Base-by-base conservation (phyloP, 2,888 invertebrate species). In the Didymodactylos carnosus region DNA sequence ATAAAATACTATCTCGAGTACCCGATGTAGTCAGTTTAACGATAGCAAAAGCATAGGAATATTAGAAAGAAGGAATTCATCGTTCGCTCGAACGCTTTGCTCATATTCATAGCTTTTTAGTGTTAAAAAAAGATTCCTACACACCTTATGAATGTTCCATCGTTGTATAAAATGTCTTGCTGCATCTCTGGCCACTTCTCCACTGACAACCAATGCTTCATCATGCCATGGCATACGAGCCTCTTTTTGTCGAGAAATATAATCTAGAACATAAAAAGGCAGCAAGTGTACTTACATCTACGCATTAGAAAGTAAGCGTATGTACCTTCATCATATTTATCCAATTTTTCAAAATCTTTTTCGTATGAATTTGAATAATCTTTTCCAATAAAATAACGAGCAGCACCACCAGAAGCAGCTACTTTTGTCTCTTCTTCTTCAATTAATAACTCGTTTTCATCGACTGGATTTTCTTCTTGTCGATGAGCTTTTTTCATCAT, bases 191-290 rank as follows among this genome's bases (percentile, higher is more conserved):
- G 94, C 94, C 0, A 90, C 88, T 4, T 88, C 87, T 0, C 91
- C 92, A 79, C 89, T 88, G 0, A 94, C 89, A 80, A 90, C 87
- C n/a, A 89, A 86, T 3, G 90, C 92, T 72, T 94, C 87, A 84
- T 95, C 94, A 81, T 95, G 94, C 94, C 94, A 95, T 3, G 94
- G 94, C 94, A 95, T 94, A 77, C 94, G 87, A 0, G 94, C 93
- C 3, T 91, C 92, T 49, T 88, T 88, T 72, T 87, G 87, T 53
- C 94, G n/a, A 70, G 53, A 51, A 25, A 72, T 69, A 43, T 51
- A 69, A 43, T 73, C 87, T 80, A 51, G 14, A 25, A 3, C 4
- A 27, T 2, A 25, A 51, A n/a, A 4, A 49, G 6, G 8, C n/a
- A 10, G 46, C n/a, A 49, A 11, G 46, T 19, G 6, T n/a, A 49